Conservation (phyloP, 2,797 vertebrate species). For the Xiphorhynchus erythropygius region DNA sequence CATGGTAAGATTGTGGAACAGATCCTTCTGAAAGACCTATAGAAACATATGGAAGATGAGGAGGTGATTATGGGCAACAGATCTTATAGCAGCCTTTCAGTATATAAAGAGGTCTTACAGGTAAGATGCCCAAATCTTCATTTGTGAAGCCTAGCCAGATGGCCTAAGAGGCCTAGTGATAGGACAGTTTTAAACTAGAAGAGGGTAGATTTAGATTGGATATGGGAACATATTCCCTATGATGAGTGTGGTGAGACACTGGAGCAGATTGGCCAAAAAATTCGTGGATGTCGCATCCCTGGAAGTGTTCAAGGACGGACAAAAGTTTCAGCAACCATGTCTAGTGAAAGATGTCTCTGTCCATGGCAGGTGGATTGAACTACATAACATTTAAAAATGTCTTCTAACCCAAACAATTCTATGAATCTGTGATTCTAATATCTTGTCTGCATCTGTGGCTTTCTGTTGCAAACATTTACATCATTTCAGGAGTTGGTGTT, state of each 20-base stretch:
- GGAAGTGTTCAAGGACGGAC: not conserved
- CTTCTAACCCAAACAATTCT: not conserved
- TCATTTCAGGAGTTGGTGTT: not conserved
- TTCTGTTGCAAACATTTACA: not conserved
- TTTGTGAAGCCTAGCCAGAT: too few relatives aligned
- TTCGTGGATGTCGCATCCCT: not conserved
- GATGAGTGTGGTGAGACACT: fast-evolving
- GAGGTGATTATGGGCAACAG: not conserved
- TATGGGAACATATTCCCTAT: not conserved
- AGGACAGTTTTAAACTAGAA: not conserved
- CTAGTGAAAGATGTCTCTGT: not conserved
- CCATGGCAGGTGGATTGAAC: not conserved
- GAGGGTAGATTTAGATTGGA: not conserved
- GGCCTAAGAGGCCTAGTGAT: not conserved
- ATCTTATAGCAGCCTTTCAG: not conserved
- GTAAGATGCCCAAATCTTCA: not conserved
- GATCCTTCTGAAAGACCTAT: not conserved
- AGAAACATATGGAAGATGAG: not conserved
- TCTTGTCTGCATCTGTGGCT: not conserved
- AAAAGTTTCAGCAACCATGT: not conserved
- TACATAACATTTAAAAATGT: not conserved
- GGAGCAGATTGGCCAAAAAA: not conserved
- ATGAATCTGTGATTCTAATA: not conserved
- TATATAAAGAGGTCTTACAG: not conserved
- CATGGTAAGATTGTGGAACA: too few relatives aligned